A percentile compares a stretch with the other conserved stretches of the same genome.
Evolutionary conservation across 1,140 invertebrate genomes (phyloP).

Genomic region (Lepidostoma basale): DNA sequence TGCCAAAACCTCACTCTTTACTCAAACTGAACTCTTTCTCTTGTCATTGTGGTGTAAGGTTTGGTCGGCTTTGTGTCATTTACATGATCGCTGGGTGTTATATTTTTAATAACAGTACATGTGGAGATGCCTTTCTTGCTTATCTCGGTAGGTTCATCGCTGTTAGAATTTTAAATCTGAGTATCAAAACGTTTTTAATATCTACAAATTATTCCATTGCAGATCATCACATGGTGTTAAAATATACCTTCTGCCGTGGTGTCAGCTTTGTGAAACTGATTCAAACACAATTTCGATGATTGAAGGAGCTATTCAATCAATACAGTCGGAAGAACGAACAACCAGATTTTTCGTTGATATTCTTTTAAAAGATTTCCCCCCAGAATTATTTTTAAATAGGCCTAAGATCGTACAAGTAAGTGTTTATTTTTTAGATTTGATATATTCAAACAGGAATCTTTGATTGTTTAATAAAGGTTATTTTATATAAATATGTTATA

Average conservation of each 20-base stretch:
- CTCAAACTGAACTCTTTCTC: too few species aligned
- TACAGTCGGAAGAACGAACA: conserved; percentile 58
- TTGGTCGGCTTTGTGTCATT: too few species aligned
- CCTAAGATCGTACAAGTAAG: conserved; percentile 65
- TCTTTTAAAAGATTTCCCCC: conserved; percentile 70
- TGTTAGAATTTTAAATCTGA: too few species aligned
- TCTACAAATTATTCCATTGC: conserved; percentile 42
- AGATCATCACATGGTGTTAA: conserved; percentile 54
- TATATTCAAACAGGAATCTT: neutral
- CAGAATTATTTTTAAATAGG: conserved; percentile 72
- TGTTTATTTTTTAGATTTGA: conserved; percentile 10
- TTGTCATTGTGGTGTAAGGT: too few species aligned
- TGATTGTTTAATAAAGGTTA: neutral
- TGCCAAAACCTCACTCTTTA: too few species aligned
- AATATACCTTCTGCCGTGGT: conserved; percentile 64
- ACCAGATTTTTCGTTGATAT: conserved; percentile 71
- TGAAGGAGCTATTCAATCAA: conserved; percentile 60
- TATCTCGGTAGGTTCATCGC: too few species aligned
- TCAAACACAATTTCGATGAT: conserved; percentile 61
- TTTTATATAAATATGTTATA: neutral
- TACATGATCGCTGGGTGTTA: too few species aligned
- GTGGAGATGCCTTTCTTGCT: too few species aligned
- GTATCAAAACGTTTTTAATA: too few species aligned
- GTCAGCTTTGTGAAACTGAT: conserved; percentile 62
- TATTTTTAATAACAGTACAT: too few species aligned